Percentiles rank a stretch among this genome's conserved stretches.
phyloP scores from a whole-genome alignment of 2,797 vertebrate species.

The Carcharodon carcharias region DNA sequence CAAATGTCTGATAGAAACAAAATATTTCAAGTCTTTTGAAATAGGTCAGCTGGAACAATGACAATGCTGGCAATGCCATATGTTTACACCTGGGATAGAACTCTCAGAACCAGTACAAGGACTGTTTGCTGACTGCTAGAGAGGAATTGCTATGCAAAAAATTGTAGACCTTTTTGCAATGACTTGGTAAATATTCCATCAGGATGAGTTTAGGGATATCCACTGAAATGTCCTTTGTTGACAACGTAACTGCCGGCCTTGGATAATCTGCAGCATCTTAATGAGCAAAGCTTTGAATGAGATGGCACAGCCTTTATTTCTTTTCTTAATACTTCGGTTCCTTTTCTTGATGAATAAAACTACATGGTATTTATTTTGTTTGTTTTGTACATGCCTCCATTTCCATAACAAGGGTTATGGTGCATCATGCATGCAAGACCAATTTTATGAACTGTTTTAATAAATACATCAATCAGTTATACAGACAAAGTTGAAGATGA shows the following conservation, averaged over 20 bases:
- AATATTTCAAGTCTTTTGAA: neutral
- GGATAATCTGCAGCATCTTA: neutral
- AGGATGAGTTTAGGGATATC: neutral
- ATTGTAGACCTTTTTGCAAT: neutral
- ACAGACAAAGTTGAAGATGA: neutral
- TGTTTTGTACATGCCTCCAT: neutral
- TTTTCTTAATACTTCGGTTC: neutral
- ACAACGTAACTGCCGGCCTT: neutral
- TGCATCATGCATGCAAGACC: neutral
- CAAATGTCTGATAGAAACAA: neutral
- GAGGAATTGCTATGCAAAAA: neutral
- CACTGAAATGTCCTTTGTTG: neutral
- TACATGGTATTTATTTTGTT: neutral
- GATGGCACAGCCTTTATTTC: neutral
- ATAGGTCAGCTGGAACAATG: neutral
- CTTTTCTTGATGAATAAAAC: neutral
- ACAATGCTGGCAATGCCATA: neutral
- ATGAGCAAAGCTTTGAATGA: neutral
- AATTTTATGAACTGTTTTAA: neutral
- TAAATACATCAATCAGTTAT: neutral
- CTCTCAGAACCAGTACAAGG: neutral
- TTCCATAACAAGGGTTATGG: neutral
- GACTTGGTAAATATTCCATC: neutral
- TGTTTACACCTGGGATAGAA: neutral
- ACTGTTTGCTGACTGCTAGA: neutral